Evolutionary conservation across 2,797 vertebrate species (phyloP), one percentile per base, ranked within the genome.

Genomic region (Selene dorsalis): DNA sequence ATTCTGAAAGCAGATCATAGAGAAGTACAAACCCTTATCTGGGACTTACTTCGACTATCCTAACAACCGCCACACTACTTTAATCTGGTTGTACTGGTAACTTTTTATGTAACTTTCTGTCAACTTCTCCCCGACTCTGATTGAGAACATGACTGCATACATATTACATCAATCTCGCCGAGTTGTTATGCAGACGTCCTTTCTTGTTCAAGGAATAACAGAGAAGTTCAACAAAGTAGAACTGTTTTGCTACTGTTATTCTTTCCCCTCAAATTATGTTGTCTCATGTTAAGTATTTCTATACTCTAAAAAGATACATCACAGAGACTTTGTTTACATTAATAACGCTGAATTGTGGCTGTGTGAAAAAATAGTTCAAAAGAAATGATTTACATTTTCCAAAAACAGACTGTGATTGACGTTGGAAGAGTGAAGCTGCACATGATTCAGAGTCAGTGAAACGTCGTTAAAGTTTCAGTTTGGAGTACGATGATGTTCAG

Each of bases 131-230:
- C 55, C 50, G 53, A 64, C 83, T 88, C 56, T 79, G 85, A 91
- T 86, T 73, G 87, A 81, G 86, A 85, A 87, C 77, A 84, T 76
- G 86, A 75, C 22, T 14, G 48, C 84, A 91, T 92, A 70, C 85
- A 93, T 91, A 87, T 90, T 87, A 91, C 88, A 92, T 92, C 89
- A 92, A 75, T 91, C 77, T 63, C 69, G 32, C 38, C 1, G 65
- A 82, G 68, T 32, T 76, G 71, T 77, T 73, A 64, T 73, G 82
- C 82, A 73, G 70, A 79, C 62, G 76, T 63, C 26, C 26, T 82
- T 80, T 85, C 82, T 86, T 77, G 69, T 77, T 74, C 28, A 45
- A 66, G 83, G 83, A 88, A 80, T 76, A 88, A 75, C 72, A 65
- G 77, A 85, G 74, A 48, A 39, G 73, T 84, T 88, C 39, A 67